Evolutionary conservation across 2,888 invertebrate species (phyloP).

Genomic region (Epinotia nisella): DNA sequence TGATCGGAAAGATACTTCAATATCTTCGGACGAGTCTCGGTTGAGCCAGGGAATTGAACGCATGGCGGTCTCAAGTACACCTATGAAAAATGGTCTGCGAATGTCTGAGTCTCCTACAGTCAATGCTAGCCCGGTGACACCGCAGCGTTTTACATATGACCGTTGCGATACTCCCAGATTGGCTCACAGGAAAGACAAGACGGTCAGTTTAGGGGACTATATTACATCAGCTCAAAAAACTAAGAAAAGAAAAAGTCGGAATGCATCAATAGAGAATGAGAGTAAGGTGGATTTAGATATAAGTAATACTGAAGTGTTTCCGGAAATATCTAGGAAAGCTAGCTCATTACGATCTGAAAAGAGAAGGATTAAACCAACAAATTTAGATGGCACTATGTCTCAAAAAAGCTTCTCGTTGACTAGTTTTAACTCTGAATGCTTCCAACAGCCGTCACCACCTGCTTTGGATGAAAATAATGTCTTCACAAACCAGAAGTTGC

Average conservation of each 20-base stretch:
- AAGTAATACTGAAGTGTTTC: slow-evolving; percentile 74
- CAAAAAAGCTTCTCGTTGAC: slow-evolving; percentile 71
- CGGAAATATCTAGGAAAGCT: slow-evolving; percentile 73
- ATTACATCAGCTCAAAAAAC: slow-evolving; percentile 67
- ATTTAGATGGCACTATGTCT: slow-evolving; percentile 63
- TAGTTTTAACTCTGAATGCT: slow-evolving; percentile 69
- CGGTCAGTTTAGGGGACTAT: slow-evolving; percentile 70
- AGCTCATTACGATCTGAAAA: slow-evolving; percentile 69
- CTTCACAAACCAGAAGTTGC: slow-evolving; percentile 68
- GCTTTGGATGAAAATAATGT: slow-evolving; percentile 70
- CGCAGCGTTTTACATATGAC: slow-evolving; percentile 54
- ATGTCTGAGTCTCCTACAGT: slow-evolving; percentile 61
- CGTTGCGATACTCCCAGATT: slow-evolving; percentile 74
- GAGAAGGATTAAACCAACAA: slow-evolving; percentile 83
- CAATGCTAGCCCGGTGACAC: slow-evolving; percentile 69
- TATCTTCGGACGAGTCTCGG: slow-evolving; percentile 73
- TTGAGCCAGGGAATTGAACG: slow-evolving; percentile 65
- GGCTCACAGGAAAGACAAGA: slow-evolving; percentile 71
- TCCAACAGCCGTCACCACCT: slow-evolving; percentile 67
- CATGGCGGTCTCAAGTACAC: slow-evolving; percentile 70
- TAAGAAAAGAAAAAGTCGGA: slow-evolving; percentile 69
- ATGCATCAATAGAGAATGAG: slow-evolving; percentile 64
- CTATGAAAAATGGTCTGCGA: slow-evolving; percentile 69
- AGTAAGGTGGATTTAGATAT: slow-evolving; percentile 68
- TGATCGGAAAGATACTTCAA: slow-evolving; percentile 63